Conservation (phyloP, 2,113 vertebrate genomes). For the Propithecus coquereli region DNA sequence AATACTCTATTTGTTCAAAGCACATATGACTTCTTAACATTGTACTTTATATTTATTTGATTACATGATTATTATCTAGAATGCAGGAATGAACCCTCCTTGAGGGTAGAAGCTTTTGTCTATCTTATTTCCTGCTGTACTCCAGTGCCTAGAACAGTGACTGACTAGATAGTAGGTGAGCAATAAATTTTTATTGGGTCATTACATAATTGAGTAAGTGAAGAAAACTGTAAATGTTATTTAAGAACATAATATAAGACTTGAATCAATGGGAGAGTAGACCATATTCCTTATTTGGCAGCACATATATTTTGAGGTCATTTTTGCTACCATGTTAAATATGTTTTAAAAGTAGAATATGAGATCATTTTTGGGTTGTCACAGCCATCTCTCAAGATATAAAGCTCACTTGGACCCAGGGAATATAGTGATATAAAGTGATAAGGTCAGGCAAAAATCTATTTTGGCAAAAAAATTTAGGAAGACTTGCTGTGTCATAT, state of each 20-base stretch:
- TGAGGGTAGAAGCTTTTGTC: background rate
- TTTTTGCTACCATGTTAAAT: background rate
- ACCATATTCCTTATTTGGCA: background rate
- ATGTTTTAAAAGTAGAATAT: background rate
- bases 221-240: background rate
- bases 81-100: background rate
- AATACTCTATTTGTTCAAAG: background rate
- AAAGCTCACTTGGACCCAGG: background rate
- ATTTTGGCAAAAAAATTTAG: background rate
- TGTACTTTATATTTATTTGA: background rate
- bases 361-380: background rate
- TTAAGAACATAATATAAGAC: background rate
- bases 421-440: background rate
- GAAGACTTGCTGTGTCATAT: background rate
- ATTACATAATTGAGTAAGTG: background rate
- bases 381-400: background rate
- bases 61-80: background rate
- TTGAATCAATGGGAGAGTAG: background rate
- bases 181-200: background rate
- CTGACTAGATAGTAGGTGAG: background rate
- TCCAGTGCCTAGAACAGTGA: background rate
- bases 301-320: background rate
- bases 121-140: background rate
- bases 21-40: background rate
- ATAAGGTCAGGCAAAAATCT: background rate